Base-by-base conservation (phyloP, 2,113 vertebrate species). In the Lathamus discolor region DNA sequence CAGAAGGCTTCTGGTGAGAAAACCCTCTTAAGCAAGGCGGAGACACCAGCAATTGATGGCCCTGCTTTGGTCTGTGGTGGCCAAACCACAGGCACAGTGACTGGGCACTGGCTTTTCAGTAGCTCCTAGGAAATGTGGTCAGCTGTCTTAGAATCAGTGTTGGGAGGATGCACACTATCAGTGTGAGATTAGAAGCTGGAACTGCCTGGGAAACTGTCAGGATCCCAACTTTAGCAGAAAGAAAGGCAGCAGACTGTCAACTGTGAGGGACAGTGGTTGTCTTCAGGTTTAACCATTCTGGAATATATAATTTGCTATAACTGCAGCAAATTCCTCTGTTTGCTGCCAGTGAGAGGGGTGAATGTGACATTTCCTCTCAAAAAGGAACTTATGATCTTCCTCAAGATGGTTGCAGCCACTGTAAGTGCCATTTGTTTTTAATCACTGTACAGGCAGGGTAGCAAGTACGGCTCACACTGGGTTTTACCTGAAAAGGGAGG, bases 1-100 rank as follows among this genome's bases (percentile, higher is more conserved):
- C 33, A 83, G 59, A 39, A 73, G 10, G 13, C 19, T 83, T n/a
- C 25, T 41, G 19, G 43, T 13, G 28, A 91, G 31, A 86, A 88
- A 77, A 43, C 16, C 4, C 25, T 57, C 92, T 51, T 78, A 81
- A 44, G 20, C 4, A 51, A 33, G n/a, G 13, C 44, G 27, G 44
- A 46, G 29, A 51, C 1, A 0, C 29, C 0, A 0, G 27, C 10
- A 41, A 48, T 14, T 13, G 16, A 24, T 66, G 35, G 41, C 8
- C 17, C 19, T 73, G 11, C 33, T 59, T 11, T 29, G 43, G 17
- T 7, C n/a, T 82, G 25, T 6, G 2, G 16, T 43, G 18, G 51
- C 37, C 64, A 33, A 81, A 66, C 11, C 39, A 11, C 18, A 20
- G 28, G 35, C 20, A 28, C 31, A 15, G 48, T 19, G 7, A 46